Base-by-base conservation (phyloP, 2,797 vertebrate genomes). In the Okamejei kenojei region DNA sequence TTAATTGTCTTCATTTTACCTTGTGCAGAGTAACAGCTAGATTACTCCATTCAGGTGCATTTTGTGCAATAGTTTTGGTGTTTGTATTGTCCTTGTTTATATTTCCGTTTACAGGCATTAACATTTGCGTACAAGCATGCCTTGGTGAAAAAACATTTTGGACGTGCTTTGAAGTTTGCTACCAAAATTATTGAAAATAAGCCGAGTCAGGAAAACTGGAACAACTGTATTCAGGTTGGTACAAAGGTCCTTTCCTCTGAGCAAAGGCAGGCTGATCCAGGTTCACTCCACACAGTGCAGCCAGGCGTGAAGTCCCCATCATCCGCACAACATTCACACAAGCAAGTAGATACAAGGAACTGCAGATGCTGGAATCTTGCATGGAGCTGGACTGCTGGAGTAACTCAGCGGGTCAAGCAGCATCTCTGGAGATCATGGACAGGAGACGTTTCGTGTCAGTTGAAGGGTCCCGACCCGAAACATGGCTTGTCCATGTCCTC, bases 61-160 rank as follows among this genome's bases (percentile, higher is more conserved):
- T 91, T 54, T 91, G 68, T 91, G 88, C 13, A 91, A 11, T 38
- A 38, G 1, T 73, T 35, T 11, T 91, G 35, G 68, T 74, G 35
- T 74, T 91, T 54, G 26, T 32, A 26, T 74, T 17, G 38, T 29
- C 38, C 26, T 91, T 61, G 82, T 86, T 2, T 90, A 32, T n/a
- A 6, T 38, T 94, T 79, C 93, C 93, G 93, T 92, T 94, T 94
- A 7, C 94, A 99, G 99, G 98, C 99, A 95, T 96, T 99, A 94
- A 97, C 96, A 86, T 99, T 99, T 97, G 98, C 98, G 65, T 99
- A 99, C 95, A 99, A 99, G 94, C 98, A 99, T 1, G 98, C 98
- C 81, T 94, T 99, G 93, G 98, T 97, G 93, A 98, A 97, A 95
- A 98, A 98, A 96, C 98, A 98, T 97, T 98, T 98, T 19, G 98